Evolutionary conservation across 2,888 invertebrate genomes (phyloP).

Genomic region (Salpingus planirostris): DNA sequence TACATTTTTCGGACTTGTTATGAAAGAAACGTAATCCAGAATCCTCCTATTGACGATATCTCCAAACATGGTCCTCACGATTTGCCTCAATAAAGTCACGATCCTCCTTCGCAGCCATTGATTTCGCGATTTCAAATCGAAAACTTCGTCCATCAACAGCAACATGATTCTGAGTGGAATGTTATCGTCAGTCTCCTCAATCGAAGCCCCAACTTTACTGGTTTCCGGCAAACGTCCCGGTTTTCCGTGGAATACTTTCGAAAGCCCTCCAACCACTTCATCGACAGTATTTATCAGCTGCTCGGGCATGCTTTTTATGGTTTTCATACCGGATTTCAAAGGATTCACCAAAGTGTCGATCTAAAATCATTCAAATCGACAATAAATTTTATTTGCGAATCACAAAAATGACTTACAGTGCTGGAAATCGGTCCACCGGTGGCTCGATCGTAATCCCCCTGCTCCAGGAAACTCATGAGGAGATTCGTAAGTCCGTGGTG

Average conservation of each 20-base stretch:
- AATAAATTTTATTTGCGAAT: background rate
- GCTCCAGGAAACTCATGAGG: constrained; percentile 57
- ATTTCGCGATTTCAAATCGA: constrained; percentile 71
- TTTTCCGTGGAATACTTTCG: constrained; percentile 62
- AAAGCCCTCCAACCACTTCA: constrained; percentile 73
- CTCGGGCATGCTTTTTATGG: constrained; percentile 83
- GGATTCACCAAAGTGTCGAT: constrained; percentile 49
- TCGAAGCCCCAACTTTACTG: constrained; percentile 39
- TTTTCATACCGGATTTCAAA: constrained; percentile 72
- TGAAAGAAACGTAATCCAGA: constrained; percentile 74
- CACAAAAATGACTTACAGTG: constrained; percentile 45
- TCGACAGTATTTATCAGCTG: constrained; percentile 77
- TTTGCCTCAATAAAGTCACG: constrained; percentile 64
- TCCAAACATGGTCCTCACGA: constrained; percentile 72
- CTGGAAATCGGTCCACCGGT: constrained; percentile 51
- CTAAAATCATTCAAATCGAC: constrained; percentile 19
- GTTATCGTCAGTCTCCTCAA: constrained; percentile 59
- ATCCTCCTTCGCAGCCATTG: constrained; percentile 74
- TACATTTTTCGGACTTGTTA: constrained; percentile 82
- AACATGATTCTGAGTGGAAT: constrained; percentile 74
- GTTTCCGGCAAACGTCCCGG: constrained; percentile 39
- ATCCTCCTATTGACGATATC: constrained; percentile 81
- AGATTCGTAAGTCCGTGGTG: constrained; percentile 56
- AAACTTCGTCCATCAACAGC: constrained; percentile 75
- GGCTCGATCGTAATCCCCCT: constrained; percentile 60